Evolutionary conservation across 2,888 invertebrate species (phyloP).

Genomic region (Ischnura elegans): DNA sequence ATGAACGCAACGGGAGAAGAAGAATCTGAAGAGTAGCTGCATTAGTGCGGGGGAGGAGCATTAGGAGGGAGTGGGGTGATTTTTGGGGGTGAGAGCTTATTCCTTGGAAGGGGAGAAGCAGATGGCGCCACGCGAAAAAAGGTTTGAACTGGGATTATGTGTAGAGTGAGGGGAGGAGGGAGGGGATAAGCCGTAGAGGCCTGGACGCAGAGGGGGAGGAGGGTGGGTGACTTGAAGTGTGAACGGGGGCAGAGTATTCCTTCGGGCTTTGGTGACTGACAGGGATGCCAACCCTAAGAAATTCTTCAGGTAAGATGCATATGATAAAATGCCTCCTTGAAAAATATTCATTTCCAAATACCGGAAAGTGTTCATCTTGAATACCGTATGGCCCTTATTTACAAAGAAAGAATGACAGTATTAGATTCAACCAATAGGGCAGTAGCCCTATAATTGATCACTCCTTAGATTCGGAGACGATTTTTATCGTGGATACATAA

Average conservation of each 20-base stretch:
- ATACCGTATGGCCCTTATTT: too few species aligned
- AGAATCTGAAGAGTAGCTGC: background rate
- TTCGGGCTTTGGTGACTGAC: background rate
- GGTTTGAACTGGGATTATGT: slow-evolving; percentile 27
- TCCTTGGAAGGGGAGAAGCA: background rate
- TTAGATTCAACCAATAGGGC: too few species aligned
- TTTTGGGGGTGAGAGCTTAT: background rate
- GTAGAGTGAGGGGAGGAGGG: background rate
- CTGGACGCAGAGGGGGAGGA: background rate
- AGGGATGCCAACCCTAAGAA: background rate
- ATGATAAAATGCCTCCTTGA: too few species aligned
- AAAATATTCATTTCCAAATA: too few species aligned
- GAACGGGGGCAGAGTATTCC: background rate
- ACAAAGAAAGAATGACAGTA: too few species aligned
- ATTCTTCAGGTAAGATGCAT: background rate
- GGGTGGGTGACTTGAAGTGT: background rate
- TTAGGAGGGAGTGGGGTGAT: background rate
- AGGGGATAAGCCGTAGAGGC: background rate
- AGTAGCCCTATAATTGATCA: too few species aligned
- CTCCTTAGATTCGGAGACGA: too few species aligned
- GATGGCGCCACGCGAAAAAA: slow-evolving; percentile 15
- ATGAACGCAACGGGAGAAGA: background rate
- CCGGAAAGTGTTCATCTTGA: too few species aligned
- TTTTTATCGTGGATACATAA: too few species aligned
- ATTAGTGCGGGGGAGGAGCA: background rate